Percentiles rank a stretch among this genome's conserved stretches.
Evolutionary conservation across 1,140 invertebrate genomes (phyloP).

Genomic region (Diuraphis noxia): DNA sequence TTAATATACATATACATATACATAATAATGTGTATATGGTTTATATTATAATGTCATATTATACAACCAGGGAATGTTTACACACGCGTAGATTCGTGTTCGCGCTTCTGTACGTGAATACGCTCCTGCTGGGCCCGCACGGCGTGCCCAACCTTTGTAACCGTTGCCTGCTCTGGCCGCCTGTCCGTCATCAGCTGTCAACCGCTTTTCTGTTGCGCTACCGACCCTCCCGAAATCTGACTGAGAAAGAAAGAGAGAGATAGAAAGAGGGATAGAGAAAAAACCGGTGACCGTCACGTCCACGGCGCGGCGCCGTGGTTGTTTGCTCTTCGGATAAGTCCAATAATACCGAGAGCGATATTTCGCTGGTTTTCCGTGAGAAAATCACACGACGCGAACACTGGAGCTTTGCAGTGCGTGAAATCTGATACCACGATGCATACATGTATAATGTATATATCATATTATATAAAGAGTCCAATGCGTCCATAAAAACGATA

Average conservation of each 20-base stretch:
- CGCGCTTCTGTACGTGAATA: conserved; percentile 15
- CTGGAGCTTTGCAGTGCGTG: neutral
- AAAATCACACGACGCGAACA: conserved; percentile 13
- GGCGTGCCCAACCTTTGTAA: neutral
- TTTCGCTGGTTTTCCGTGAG: conserved; percentile 32
- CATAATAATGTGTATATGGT: neutral
- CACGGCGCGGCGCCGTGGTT: neutral
- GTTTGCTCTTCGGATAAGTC: conserved; percentile 48
- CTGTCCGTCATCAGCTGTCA: conserved; percentile 37
- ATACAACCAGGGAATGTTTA: neutral
- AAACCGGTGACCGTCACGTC: conserved; percentile 37
- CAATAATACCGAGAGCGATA: neutral
- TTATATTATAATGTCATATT: neutral
- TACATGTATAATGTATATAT: neutral
- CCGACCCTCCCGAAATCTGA: conserved; percentile 22
- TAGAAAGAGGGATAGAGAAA: neutral
- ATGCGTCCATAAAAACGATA: neutral
- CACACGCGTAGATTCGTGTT: conserved; percentile 13
- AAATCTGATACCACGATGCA: neutral
- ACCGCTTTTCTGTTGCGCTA: conserved; percentile 10
- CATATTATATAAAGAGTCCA: too few relatives aligned
- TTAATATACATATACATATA: neutral
- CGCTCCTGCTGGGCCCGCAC: conserved; percentile 29
- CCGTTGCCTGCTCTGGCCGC: neutral
- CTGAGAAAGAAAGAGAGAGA: neutral